These are phyloP conservation scores for Lethenteron camtschaticum DNA, from an alignment of 2,113 vertebrate genomes.

Conservation along the genomic window DNA sequence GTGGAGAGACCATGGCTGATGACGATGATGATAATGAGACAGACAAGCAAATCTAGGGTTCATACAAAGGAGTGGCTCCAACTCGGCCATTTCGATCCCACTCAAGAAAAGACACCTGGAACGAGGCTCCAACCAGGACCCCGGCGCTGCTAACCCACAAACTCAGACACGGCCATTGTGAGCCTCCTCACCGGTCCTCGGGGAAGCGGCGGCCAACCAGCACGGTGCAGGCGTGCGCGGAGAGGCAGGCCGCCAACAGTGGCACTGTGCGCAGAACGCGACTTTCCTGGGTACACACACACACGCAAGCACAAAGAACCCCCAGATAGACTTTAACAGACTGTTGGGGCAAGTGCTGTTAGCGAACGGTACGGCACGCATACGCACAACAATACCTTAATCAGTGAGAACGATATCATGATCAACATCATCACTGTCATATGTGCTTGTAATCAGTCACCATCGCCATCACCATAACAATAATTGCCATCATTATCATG, in stretches of 20 bases:
- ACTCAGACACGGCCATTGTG: neutral
- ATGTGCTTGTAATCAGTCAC: too few species aligned
- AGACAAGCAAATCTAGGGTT: too few species aligned
- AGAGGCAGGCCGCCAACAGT: conserved; percentile 62
- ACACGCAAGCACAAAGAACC: neutral
- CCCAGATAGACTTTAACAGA: neutral
- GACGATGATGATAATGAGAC: too few species aligned
- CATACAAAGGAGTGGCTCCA: too few species aligned
- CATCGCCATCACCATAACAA: too few species aligned
- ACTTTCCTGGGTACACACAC: conserved; percentile 39
- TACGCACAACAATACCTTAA: neutral
- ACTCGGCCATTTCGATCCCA: too few species aligned
- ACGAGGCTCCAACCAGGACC: too few species aligned
- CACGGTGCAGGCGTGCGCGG: conserved; percentile 61
- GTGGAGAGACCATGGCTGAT: too few species aligned
- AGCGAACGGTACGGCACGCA: neutral
- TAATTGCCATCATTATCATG: too few species aligned
- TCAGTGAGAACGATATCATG: neutral
- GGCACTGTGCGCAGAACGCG: conserved; percentile 72
- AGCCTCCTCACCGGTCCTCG: conserved; percentile 47
- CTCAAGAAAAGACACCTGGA: too few species aligned
- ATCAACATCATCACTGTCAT: neutral
- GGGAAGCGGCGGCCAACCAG: conserved; percentile 62
- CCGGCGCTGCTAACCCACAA: too few species aligned
- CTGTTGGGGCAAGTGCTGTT: neutral